Evolutionary conservation across 2,113 vertebrate genomes (phyloP).

Genomic region (Hippotragus niger): DNA sequence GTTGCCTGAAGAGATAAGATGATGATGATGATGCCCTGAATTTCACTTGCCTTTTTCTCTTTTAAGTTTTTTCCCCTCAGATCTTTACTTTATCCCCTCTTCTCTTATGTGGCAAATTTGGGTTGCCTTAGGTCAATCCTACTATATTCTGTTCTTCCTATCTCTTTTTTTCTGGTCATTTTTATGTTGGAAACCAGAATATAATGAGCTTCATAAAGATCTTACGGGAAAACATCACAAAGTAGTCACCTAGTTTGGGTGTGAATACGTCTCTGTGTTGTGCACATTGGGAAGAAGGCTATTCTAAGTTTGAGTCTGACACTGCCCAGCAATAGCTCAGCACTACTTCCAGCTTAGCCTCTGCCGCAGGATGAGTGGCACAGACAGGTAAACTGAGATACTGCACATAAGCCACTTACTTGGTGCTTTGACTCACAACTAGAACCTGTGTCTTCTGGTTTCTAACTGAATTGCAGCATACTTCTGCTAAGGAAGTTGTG

Average conservation of each 20-base stretch:
- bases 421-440: not conserved
- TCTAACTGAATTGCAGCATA: not conserved
- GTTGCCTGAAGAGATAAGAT: not conserved
- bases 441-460: not conserved
- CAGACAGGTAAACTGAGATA: not conserved
- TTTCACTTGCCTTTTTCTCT: not conserved
- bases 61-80: not conserved
- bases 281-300: not conserved
- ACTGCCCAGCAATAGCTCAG: not conserved
- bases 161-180: not conserved
- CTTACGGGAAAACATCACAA: not conserved
- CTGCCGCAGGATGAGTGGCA: not conserved
- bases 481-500: not conserved
- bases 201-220: not conserved
- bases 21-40: not conserved
- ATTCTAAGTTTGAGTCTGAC: not conserved
- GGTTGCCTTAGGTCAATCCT: not conserved
- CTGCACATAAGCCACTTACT: not conserved
- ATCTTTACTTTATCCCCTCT: not conserved
- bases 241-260: not conserved
- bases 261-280: fast-evolving
- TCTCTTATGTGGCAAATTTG: not conserved
- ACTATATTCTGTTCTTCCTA: not conserved
- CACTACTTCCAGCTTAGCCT: not conserved
- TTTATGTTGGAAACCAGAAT: not conserved